Conservation (phyloP, 2,888 invertebrate genomes). For the Diadegma fenestrale region DNA sequence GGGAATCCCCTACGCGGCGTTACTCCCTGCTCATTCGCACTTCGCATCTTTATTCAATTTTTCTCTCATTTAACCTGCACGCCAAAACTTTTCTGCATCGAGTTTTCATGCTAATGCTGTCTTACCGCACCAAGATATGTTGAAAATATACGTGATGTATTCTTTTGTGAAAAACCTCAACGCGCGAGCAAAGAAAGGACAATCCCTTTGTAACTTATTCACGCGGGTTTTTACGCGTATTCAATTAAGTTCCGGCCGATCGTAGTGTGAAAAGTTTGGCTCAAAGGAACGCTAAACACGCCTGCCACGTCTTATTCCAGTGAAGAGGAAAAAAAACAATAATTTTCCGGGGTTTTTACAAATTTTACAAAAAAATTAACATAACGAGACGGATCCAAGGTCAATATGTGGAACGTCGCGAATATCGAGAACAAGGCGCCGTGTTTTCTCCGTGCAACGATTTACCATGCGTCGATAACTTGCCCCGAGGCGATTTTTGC, state of each 20-base stretch:
- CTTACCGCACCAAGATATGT: constrained; percentile 16
- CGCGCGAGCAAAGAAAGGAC: not conserved
- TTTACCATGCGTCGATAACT: not conserved
- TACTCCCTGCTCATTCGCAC: not conserved
- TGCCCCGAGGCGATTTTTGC: not conserved
- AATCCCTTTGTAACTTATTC: not conserved
- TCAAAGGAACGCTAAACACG: not conserved
- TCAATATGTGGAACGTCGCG: too few relatives aligned
- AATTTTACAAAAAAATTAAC: too few relatives aligned
- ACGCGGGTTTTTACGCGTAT: not conserved
- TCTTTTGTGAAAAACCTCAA: constrained; percentile 3
- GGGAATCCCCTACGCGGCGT: not conserved
- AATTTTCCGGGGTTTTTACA: too few relatives aligned
- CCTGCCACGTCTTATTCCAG: too few relatives aligned
- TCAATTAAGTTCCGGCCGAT: not conserved
- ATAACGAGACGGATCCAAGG: too few relatives aligned
- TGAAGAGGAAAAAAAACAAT: too few relatives aligned
- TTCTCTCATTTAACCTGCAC: not conserved
- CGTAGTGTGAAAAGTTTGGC: not conserved
- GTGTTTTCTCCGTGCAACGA: too few relatives aligned
- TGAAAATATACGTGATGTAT: constrained; percentile 21
- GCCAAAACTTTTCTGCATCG: constrained; percentile 6
- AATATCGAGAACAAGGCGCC: too few relatives aligned
- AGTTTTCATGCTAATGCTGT: constrained; percentile 28
- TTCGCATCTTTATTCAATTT: constrained; percentile 19